phyloP scores from a whole-genome alignment of 2,888 invertebrate species.

The Schizaphis graminum region DNA sequence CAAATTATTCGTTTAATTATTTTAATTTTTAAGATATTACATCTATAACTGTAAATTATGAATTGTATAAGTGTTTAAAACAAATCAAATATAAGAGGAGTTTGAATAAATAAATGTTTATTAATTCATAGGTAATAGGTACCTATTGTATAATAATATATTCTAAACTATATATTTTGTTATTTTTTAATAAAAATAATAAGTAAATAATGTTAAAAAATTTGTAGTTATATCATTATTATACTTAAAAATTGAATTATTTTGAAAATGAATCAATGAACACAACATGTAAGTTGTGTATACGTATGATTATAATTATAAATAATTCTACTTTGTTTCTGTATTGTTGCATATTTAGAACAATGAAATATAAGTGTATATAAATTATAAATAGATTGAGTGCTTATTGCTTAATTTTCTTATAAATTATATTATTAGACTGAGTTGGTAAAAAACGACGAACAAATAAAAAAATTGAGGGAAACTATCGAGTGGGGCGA shows the following conservation, averaged over 20 bases:
- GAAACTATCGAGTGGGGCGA: conserved; percentile 79
- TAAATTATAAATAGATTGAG: background rate
- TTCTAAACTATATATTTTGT: background rate
- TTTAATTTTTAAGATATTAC: background rate
- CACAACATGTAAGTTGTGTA: background rate
- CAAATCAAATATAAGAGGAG: background rate
- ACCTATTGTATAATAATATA: background rate
- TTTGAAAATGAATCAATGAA: background rate
- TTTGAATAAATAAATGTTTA: background rate
- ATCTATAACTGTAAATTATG: background rate
- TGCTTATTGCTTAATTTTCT: background rate
- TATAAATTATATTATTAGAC: conserved; percentile 15
- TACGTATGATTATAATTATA: background rate
- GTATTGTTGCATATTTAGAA: background rate
- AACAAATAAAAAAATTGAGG: conserved; percentile 75
- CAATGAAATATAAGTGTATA: background rate
- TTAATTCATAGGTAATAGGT: background rate
- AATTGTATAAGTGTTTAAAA: background rate
- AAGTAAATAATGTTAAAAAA: background rate
- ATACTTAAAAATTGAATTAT: background rate
- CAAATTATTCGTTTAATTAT: background rate
- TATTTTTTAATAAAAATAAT: background rate
- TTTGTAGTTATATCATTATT: background rate
- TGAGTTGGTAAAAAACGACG: conserved; percentile 42
- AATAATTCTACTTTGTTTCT: background rate